A percentile compares a stretch with the other conserved stretches of the same genome.
Evolutionary conservation across 2,113 vertebrate genomes (phyloP).

Genomic region (Burhinus bistriatus): DNA sequence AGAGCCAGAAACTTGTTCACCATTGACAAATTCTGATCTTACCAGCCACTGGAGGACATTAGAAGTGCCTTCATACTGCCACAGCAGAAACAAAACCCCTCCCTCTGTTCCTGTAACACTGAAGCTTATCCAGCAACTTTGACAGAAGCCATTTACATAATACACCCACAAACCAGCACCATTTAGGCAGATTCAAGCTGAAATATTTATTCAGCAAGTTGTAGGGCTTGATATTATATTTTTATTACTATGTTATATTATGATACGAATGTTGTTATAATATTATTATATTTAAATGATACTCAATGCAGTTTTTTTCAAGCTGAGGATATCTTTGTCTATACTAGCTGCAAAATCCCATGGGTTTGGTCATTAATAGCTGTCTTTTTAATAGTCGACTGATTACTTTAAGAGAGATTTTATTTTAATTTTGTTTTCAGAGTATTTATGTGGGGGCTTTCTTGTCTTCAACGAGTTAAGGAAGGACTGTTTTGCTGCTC

Average conservation of each 20-base stretch:
- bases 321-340: not conserved
- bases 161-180: slow-evolving; percentile 30
- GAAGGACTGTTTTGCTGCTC: not conserved
- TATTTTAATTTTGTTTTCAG: not conserved
- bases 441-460: not conserved
- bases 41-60: not conserved
- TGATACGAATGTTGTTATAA: not conserved
- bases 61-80: not conserved
- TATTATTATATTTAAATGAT: not conserved
- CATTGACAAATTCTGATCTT: not conserved
- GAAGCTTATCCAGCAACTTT: slow-evolving; percentile 37
- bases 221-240: not conserved
- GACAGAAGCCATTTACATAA: slow-evolving; percentile 60
- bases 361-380: not conserved
- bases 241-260: not conserved
- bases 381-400: not conserved
- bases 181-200: slow-evolving; percentile 9
- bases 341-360: not conserved
- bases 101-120: not conserved
- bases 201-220: slow-evolving; percentile 36
- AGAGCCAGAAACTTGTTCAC: not conserved
- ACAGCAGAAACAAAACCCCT: not conserved
- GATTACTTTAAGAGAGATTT: not conserved
- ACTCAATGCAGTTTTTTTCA: not conserved
- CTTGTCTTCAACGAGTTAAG: slow-evolving; percentile 35